Percentiles rank a stretch among this genome's conserved stretches.
Evolutionary conservation across 2,888 invertebrate genomes (phyloP).

Genomic region (Philaethria dido): DNA sequence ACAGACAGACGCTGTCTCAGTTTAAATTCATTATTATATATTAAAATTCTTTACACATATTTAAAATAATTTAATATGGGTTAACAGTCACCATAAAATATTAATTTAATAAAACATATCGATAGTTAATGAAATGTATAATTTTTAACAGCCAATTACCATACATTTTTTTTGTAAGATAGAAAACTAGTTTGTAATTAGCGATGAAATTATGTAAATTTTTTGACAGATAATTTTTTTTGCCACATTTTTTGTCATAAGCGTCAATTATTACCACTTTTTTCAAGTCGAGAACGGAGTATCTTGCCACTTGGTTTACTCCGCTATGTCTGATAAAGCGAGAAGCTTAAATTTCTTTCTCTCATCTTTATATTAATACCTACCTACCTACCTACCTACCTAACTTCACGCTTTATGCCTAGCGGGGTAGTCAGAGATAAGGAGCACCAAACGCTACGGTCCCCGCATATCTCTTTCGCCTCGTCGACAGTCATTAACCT

Average conservation of each 20-base stretch:
- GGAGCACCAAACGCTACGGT: too few species aligned
- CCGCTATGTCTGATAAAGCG: too few species aligned
- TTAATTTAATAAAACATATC: conserved; percentile 5
- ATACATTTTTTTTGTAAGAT: conserved; percentile 1
- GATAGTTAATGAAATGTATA: background rate
- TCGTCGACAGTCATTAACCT: too few species aligned
- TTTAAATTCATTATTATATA: background rate
- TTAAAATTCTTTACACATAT: background rate
- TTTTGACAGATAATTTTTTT: background rate
- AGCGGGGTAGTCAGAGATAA: too few species aligned
- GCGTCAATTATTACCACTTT: too few species aligned
- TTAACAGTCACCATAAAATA: background rate
- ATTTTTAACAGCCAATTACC: conserved; percentile 5
- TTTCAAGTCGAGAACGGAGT: too few species aligned
- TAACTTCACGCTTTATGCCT: too few species aligned
- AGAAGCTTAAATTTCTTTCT: too few species aligned
- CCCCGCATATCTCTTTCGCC: too few species aligned
- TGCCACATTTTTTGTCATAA: background rate
- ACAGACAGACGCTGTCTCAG: background rate
- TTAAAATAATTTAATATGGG: conserved; percentile 5
- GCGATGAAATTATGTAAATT: conserved; percentile 12
- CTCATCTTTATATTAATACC: too few species aligned
- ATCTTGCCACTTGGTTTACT: too few species aligned
- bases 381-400: too few species aligned
- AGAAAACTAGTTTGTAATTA: conserved; percentile 21